Percentiles rank a stretch among this genome's conserved stretches.
Conservation (phyloP, 2,113 vertebrate genomes). For the Columba livia region DNA sequence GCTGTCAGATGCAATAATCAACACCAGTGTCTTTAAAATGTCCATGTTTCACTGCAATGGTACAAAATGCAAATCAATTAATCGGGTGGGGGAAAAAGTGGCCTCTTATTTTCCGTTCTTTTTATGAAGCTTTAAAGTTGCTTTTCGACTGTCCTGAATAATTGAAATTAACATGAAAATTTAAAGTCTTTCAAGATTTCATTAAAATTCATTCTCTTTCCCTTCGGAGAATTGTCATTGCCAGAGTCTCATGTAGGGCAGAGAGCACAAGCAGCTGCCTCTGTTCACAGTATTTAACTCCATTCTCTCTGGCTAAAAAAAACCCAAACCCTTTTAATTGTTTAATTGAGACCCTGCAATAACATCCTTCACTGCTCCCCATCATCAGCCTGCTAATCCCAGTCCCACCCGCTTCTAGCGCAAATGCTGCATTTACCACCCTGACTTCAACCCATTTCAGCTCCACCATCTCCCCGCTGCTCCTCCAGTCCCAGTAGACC, state of each 20-base stretch:
- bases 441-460: neutral
- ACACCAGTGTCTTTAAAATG: neutral
- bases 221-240: slow-evolving; percentile 30
- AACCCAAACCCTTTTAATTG: neutral
- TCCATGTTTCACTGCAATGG: neutral
- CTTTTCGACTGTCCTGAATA: slow-evolving; percentile 60
- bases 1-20: neutral
- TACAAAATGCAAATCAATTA: slow-evolving; percentile 17
- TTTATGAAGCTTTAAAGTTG: neutral
- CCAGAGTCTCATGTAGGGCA: slow-evolving; percentile 29
- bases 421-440: neutral
- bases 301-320: neutral
- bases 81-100: neutral
- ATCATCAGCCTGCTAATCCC: neutral
- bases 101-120: neutral
- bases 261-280: slow-evolving; percentile 18
- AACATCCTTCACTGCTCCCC: neutral
- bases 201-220: slow-evolving; percentile 71
- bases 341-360: neutral
- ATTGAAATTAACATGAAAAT: slow-evolving; percentile 72
- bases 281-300: neutral
- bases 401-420: neutral
- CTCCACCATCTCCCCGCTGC: neutral
- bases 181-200: slow-evolving; percentile 69
- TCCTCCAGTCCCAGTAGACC: neutral